Base-by-base conservation (phyloP, 2,797 vertebrate species). In the Syngnathus acus region DNA sequence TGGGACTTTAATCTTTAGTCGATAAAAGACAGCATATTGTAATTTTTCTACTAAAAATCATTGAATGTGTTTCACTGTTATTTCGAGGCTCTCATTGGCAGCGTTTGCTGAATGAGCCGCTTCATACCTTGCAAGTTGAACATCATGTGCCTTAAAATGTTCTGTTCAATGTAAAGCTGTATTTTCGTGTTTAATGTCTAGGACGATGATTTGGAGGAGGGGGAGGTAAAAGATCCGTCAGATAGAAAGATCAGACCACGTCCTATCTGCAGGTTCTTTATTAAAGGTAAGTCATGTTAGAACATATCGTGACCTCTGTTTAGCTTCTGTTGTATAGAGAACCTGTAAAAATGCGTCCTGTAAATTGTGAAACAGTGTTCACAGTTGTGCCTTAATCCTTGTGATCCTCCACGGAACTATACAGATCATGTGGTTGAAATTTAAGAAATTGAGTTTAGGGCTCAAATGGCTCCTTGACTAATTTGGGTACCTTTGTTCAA, bases 201-300 rank as follows among this genome's bases (percentile, higher is more conserved):
- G 97, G 97, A 99, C 51, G 97, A 99, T 62, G 97, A 99, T 76
- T 89, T 99, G 71, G 97, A 99, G 69, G 97, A 99, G 73, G 97
- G 97, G 0, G 97, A 99, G 78, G 96, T 98, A 3, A 99, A 99
- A 82, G 97, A 98, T 91, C 96, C 96, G 65, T 95, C 91, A 0
- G 97, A 99, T 85, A 90, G 95, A 66, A 98, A 97, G 83, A 92
- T 95, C 84, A 89, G 97, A 79, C 97, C 96, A 1, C 90, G 95
- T 21, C 93, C 96, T 65, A 94, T 96, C 82, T 99, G 97, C 90
- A 91, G 95, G 23, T 99, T 99, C 91, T 99, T 98, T 85, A 94
- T 99, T 87, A 98, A 98, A 95, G 97, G 97, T 98, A 88, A 10
- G 71, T 42, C 37, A 26, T 32, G 55, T 21, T 7, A 17, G 2